phyloP scores from a whole-genome alignment of 2,113 vertebrate species.

The Solea senegalensis region DNA sequence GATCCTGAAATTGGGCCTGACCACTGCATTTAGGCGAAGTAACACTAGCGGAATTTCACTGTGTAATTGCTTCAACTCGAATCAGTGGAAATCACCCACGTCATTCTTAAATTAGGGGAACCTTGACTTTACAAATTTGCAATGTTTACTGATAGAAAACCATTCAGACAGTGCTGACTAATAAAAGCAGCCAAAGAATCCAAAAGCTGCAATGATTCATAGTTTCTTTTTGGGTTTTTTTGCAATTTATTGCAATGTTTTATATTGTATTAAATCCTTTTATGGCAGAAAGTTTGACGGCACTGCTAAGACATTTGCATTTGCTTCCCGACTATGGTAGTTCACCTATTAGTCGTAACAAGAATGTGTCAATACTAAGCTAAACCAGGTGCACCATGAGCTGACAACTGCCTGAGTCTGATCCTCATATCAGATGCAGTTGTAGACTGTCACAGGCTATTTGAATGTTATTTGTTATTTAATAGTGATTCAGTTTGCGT shows the following conservation, averaged over 20 bases:
- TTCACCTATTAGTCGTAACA: no score
- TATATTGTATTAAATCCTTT: not conserved
- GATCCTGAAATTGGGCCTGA: not conserved
- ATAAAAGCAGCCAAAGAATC: not conserved
- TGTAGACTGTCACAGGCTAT: no score
- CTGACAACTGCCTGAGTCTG: no score
- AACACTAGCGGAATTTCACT: not conserved
- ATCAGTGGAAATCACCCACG: not conserved
- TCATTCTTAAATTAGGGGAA: not conserved
- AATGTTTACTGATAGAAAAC: conserved; percentile 1
- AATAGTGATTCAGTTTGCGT: no score
- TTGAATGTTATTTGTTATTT: no score
- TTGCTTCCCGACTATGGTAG: no score
- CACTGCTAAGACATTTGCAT: no score
- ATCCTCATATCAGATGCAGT: no score
- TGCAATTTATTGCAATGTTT: not conserved
- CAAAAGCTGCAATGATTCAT: not conserved
- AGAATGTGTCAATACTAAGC: no score
- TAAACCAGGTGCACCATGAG: no score
- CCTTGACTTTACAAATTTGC: not conserved
- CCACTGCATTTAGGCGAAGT: not conserved
- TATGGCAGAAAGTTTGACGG: not conserved
- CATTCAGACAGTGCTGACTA: not conserved
- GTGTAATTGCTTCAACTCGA: not conserved
- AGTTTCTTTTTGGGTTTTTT: no score